Evolutionary conservation across 2,797 vertebrate genomes (phyloP).

Genomic region (Epinephelus coioides): DNA sequence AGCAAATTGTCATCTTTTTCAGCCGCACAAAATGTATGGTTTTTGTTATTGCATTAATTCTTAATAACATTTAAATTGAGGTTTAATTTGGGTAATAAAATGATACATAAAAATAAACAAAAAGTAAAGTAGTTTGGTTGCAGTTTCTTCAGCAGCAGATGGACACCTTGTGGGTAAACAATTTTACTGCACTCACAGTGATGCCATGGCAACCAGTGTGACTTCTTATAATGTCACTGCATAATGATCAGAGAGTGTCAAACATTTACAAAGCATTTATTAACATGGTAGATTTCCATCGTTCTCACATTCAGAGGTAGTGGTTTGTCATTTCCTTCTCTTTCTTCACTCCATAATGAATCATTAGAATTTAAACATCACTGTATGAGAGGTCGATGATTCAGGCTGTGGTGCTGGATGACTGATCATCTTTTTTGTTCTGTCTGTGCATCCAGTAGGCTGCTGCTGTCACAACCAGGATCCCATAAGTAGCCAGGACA

Average conservation of each 20-base stretch:
- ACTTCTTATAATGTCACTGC: background rate
- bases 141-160: background rate
- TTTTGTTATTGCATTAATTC: background rate
- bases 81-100: background rate
- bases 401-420: conserved; percentile 46
- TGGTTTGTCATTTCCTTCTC: background rate
- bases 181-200: conserved; percentile 14
- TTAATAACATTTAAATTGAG: too few relatives aligned
- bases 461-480: conserved; percentile 58
- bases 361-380: background rate
- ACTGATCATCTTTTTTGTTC: conserved; percentile 51
- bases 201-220: conserved; percentile 13
- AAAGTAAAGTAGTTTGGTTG: background rate
- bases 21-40: background rate
- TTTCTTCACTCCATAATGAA: conserved; percentile 10
- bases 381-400: background rate
- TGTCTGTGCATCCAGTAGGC: conserved; percentile 62
- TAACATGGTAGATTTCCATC: conserved; percentile 1
- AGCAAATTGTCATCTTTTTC: background rate
- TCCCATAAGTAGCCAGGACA: conserved; percentile 75
- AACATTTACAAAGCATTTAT: conserved; percentile 42
- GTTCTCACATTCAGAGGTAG: background rate
- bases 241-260: background rate
- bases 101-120: background rate
- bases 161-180: conserved; percentile 12